These are phyloP conservation scores for Drosophila serrata DNA, from an alignment of 1,140 invertebrate genomes.

Conservation along the genomic window DNA sequence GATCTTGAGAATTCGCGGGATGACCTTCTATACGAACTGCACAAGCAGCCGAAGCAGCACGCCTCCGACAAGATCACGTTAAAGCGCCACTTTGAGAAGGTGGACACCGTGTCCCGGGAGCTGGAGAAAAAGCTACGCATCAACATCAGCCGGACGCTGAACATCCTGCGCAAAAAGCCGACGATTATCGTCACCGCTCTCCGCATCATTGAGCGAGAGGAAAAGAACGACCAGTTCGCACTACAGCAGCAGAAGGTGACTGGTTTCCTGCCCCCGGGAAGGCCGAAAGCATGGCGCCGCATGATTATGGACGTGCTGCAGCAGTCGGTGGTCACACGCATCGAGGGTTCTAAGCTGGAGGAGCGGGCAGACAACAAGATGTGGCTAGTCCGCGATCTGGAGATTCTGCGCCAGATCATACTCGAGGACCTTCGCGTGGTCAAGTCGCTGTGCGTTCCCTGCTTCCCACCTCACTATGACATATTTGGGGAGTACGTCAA, in stretches of 20 bases:
- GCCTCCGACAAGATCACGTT: conserved; percentile 96
- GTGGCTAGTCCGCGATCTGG: conserved; percentile 94
- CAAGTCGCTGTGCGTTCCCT: conserved; percentile 96
- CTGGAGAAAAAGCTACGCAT: conserved; percentile 96
- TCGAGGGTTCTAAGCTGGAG: conserved; percentile 96
- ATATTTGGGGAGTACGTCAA: conserved; percentile 96
- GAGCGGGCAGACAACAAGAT: conserved; percentile 96
- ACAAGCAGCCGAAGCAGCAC: conserved; percentile 95
- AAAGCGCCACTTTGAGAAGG: conserved; percentile 98
- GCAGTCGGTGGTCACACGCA: conserved; percentile 92
- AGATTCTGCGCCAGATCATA: conserved; percentile 94
- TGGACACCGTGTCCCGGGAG: conserved; percentile 95
- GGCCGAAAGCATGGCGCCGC: conserved; percentile 96
- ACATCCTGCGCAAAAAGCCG: conserved; percentile 97
- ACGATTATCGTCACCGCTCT: conserved; percentile 98
- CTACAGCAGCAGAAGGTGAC: conserved; percentile 92
- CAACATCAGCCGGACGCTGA: conserved; percentile 95
- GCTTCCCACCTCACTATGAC: conserved; percentile 98
- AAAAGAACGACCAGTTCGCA: conserved; percentile 94
- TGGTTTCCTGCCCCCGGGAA: conserved; percentile 96
- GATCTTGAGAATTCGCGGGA: conserved; percentile 98
- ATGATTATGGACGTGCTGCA: conserved; percentile 94
- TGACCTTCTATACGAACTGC: conserved; percentile 97
- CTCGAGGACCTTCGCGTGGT: conserved; percentile 97
- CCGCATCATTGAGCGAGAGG: conserved; percentile 98